Percentiles rank a stretch among this genome's conserved stretches.
Evolutionary conservation across 2,113 vertebrate genomes (phyloP).

Genomic region (Hippocampus guttulatus): DNA sequence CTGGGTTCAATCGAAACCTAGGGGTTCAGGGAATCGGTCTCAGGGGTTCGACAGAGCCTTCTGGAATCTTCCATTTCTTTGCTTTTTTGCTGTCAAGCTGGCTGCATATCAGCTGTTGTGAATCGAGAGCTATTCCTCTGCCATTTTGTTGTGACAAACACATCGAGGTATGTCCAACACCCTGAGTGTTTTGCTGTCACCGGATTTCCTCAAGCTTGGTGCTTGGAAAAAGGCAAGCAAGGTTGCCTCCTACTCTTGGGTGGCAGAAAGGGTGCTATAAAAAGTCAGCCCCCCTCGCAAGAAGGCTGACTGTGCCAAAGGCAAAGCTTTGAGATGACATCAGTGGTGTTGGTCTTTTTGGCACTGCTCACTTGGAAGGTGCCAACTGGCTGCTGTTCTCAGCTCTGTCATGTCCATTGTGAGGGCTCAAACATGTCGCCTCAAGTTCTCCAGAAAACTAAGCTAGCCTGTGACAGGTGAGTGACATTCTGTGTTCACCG

Average conservation of each 20-base stretch:
- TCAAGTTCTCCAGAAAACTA: conserved; percentile 25
- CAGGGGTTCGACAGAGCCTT: no score
- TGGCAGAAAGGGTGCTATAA: conserved; percentile 59
- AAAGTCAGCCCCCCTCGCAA: conserved; percentile 29
- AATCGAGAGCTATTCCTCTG: no score
- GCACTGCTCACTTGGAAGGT: conserved; percentile 58
- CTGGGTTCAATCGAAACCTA: no score
- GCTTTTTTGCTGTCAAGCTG: no score
- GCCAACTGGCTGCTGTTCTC: conserved; percentile 26
- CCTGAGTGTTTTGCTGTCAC: conserved; percentile 11
- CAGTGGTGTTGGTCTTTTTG: conserved; percentile 51
- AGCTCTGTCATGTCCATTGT: conserved; percentile 7
- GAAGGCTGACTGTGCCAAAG: conserved; percentile 39
- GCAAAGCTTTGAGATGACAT: conserved; percentile 67
- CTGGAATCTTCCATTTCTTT: no score
- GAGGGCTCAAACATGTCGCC: conserved; percentile 13
- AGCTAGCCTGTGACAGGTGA: conserved; percentile 50
- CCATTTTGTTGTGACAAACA: no score
- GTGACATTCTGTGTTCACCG: conserved; percentile 31
- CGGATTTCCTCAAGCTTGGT: conserved; percentile 12
- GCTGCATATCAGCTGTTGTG: no score
- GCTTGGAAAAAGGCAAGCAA: conserved; percentile 38
- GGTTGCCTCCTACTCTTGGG: conserved; percentile 44
- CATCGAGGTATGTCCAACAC: not conserved
- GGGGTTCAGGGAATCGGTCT: no score